Base-by-base conservation (phyloP, 2,888 invertebrate species). In the Bimastos eiseni region DNA sequence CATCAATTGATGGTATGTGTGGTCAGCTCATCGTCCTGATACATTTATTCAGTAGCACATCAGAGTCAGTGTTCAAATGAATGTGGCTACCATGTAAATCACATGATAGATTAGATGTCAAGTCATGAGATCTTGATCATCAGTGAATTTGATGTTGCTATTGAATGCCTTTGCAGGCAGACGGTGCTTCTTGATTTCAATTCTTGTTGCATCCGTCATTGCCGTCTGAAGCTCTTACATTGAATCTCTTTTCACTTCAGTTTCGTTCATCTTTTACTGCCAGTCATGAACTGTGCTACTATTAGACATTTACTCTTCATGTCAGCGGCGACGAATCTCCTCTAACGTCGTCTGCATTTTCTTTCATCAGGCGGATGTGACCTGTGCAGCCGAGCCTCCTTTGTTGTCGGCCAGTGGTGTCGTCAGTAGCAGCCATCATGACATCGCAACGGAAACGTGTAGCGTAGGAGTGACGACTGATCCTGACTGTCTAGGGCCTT, bases 401-500 rank as follows among this genome's bases (percentile, higher is more conserved):
- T 34, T n/a, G 70, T n/a, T n/a, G n/a, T n/a, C 70, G 70, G 30
- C 30, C 89, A 11, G 3, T 44, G 38, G 38, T 34, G 21, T 19
- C 49, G 49, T 6, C 49, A 6, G 49, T 0, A n/a, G 90, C 34
- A 36, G 38, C 17, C 84, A 83, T 38, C 36, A 55, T 24, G 91
- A 91, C 44, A 90, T 89, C 36, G 90, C 86, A 44, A 90, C 91
- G 89, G 94, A 94, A 55, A 94, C 94, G 0, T 92, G 92, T 41
- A 98, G 97, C 93, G 97, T 98, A 92, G 98, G 98, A 93, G 98
- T 98, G 93, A 97, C 98, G 94, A 98, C 98, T 91, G 99, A 99
- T 95, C 98, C 98, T 17, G 99, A 99, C 95, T 98, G 98, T 95
- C 96, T 99, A 94, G 99, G 98, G n/a, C 98, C 98, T 92, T 99